phyloP scores from a whole-genome alignment of 2,797 vertebrate genomes.

The Muraenolepis orangiensis region DNA sequence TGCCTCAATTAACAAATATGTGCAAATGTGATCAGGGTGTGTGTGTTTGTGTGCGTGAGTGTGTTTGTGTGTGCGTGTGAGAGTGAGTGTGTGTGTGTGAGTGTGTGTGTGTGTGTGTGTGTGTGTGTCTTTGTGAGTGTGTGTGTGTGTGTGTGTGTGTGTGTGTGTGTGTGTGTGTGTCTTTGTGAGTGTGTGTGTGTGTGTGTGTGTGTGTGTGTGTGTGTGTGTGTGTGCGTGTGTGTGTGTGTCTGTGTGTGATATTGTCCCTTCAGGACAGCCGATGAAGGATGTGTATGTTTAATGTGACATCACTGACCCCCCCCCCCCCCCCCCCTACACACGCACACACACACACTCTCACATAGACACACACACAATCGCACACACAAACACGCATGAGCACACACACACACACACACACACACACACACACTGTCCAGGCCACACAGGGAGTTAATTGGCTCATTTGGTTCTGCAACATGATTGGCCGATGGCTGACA shows the following conservation, averaged over 20 bases:
- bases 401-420: neutral
- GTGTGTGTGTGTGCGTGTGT: neutral
- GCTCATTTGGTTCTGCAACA: slow-evolving; percentile 38
- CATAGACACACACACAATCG: too few species aligned
- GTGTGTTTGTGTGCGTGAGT: neutral
- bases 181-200: neutral
- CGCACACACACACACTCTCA: too few species aligned
- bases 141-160: neutral
- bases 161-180: neutral
- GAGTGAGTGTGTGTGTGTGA: neutral
- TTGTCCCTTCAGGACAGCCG: neutral
- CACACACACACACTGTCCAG: neutral
- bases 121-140: neutral
- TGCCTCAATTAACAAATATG: neutral
- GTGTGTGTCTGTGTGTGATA: neutral
- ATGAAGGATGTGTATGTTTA: slow-evolving; percentile 1
- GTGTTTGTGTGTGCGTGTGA: neutral
- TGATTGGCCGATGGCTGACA: slow-evolving; percentile 39
- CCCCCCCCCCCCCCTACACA: too few species aligned
- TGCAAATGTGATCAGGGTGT: neutral
- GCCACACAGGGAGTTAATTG: slow-evolving; percentile 47
- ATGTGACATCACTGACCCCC: neutral
- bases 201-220: neutral
- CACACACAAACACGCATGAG: too few species aligned
- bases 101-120: neutral